phyloP scores from a whole-genome alignment of 2,888 invertebrate genomes.

The Nemurella pictetii region DNA sequence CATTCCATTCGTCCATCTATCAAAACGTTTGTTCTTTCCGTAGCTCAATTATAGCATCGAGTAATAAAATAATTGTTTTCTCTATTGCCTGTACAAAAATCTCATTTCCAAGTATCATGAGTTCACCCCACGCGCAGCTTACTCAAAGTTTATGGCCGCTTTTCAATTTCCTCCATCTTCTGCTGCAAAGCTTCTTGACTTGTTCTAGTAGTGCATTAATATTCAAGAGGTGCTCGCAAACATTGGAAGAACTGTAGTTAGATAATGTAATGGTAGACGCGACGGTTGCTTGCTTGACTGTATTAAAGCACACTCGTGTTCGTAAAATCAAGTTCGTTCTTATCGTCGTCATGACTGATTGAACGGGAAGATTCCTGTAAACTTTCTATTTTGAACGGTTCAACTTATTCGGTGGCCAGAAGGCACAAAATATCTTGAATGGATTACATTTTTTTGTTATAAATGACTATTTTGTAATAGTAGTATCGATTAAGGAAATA shows the following conservation, averaged over 20 bases:
- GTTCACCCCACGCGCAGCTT: not conserved
- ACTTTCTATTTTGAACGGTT: not conserved
- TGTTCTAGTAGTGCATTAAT: conserved; percentile 33
- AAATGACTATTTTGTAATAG: too few species aligned
- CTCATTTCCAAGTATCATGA: not conserved
- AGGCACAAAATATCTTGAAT: too few species aligned
- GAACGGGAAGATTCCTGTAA: not conserved
- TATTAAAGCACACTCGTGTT: not conserved
- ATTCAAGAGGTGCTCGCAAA: conserved; percentile 36
- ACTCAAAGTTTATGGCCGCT: conserved; percentile 15
- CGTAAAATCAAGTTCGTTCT: not conserved
- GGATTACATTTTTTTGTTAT: too few species aligned
- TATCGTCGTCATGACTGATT: not conserved
- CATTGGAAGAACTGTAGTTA: not conserved
- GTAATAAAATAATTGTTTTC: conserved; percentile 4
- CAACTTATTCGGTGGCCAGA: too few species aligned
- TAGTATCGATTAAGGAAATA: too few species aligned
- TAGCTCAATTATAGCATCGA: not conserved
- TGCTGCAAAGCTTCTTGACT: not conserved
- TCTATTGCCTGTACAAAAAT: conserved; percentile 11
- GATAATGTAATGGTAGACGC: not conserved
- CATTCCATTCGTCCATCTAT: not conserved
- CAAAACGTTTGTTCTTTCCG: not conserved
- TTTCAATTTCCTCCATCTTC: conserved; percentile 16
- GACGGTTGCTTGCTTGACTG: not conserved